phyloP scores from a whole-genome alignment of 1,140 invertebrate species.

The Scaptodrosophila lebanonensis region DNA sequence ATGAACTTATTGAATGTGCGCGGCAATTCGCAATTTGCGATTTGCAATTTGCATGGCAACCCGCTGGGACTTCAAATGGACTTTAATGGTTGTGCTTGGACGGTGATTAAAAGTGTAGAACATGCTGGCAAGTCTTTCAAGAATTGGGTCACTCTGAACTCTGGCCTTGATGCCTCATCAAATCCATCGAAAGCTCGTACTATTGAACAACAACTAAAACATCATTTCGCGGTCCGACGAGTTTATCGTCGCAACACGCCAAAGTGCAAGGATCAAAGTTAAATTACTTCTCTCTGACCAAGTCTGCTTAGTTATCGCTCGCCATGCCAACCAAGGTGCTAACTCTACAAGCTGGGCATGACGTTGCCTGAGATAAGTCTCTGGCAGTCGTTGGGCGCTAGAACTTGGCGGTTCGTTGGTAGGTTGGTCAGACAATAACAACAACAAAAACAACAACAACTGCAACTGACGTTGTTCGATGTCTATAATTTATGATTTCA shows the following conservation, averaged over 20 bases:
- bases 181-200: conserved; percentile 22
- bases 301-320: conserved; percentile 34
- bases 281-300: conserved; percentile 48
- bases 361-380: conserved; percentile 38
- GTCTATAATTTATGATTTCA: conserved; percentile 76
- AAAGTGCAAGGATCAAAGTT: conserved; percentile 69
- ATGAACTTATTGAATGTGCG: conserved; percentile 9
- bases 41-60: conserved; percentile 59
- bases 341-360: conserved; percentile 64
- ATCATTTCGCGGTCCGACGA: too few species aligned
- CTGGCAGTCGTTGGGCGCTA: neutral
- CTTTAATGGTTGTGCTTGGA: too few species aligned
- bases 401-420: too few species aligned
- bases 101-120: neutral
- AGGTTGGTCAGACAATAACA: too few species aligned
- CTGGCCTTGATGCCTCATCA: conserved; percentile 58
- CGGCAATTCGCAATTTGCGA: neutral
- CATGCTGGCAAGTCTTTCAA: conserved; percentile 32
- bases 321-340: conserved; percentile 52
- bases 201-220: conserved; percentile 9
- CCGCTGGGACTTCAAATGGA: too few species aligned
- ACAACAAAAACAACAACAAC: too few species aligned
- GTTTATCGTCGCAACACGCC: conserved; percentile 68
- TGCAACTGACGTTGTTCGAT: conserved; percentile 40
- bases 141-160: conserved; percentile 72